These are phyloP conservation scores for Escarpia spicata DNA, from an alignment of 2,888 invertebrate genomes.

Conservation along the genomic window DNA sequence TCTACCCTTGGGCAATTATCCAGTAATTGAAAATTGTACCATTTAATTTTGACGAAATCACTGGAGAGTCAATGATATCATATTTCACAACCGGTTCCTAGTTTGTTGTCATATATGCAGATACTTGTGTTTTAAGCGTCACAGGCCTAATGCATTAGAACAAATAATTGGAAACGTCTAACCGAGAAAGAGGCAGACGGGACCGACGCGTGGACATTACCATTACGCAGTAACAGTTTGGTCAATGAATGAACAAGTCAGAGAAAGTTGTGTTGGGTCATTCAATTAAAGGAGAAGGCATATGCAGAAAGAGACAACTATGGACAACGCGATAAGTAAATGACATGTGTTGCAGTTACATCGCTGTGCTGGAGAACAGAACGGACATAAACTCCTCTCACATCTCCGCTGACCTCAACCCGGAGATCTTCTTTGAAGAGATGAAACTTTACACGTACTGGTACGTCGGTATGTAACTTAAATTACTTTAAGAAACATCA, in stretches of 20 bases:
- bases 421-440: neutral
- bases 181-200: no score
- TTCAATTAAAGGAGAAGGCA: neutral
- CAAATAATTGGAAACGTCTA: no score
- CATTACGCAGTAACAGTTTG: neutral
- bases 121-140: no score
- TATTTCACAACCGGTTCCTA: no score
- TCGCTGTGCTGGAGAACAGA: neutral
- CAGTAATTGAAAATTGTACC: no score
- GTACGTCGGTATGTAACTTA: slow-evolving; percentile 1
- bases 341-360: neutral
- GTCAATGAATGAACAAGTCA: neutral
- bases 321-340: neutral
- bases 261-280: neutral
- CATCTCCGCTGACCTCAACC: neutral
- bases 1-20: no score
- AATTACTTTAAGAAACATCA: neutral
- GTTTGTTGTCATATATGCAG: no score
- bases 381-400: neutral
- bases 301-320: neutral
- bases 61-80: no score
- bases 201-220: neutral
- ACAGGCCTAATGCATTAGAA: no score
- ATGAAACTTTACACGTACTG: neutral
- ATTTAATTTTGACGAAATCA: no score